A percentile compares a stretch with the other conserved stretches of the same genome.
Evolutionary conservation across 2,888 invertebrate species (phyloP).

Genomic region (Sarcophaga variegata): DNA sequence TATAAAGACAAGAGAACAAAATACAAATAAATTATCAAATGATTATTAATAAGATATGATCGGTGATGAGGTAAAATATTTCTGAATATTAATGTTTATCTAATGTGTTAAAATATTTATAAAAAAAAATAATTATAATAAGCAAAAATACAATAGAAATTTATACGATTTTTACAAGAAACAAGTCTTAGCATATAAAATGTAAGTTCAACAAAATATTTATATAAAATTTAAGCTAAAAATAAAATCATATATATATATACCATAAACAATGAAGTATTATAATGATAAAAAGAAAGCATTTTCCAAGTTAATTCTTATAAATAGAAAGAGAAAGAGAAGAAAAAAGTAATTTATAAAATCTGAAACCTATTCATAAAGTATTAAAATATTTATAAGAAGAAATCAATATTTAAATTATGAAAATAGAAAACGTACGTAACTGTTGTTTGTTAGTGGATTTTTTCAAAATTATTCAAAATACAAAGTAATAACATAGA

Average conservation of each 20-base stretch:
- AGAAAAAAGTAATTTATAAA: constrained; percentile 29
- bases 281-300: constrained; percentile 28
- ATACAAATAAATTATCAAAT: background rate
- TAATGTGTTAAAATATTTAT: constrained; percentile 55
- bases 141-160: constrained; percentile 29
- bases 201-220: constrained; percentile 23
- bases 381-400: constrained; percentile 45
- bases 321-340: background rate
- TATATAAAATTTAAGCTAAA: constrained; percentile 26
- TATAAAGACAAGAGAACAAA: constrained; percentile 44
- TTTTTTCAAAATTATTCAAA: constrained; percentile 20
- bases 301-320: constrained; percentile 65
- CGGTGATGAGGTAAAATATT: background rate
- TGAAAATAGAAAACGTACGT: constrained; percentile 27
- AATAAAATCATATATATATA: background rate
- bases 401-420: background rate
- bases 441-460: constrained; percentile 56
- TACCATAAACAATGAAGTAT: constrained; percentile 17
- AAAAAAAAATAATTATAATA: background rate
- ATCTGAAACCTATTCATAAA: constrained; percentile 18
- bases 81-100: constrained; percentile 60
- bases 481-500: too few species aligned
- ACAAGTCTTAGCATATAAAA: constrained; percentile 26
- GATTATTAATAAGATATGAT: background rate
- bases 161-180: constrained; percentile 69